Evolutionary conservation across 2,888 invertebrate genomes (phyloP), one percentile per base, ranked within the genome.

Genomic region (Drosophila fulvimacula): DNA sequence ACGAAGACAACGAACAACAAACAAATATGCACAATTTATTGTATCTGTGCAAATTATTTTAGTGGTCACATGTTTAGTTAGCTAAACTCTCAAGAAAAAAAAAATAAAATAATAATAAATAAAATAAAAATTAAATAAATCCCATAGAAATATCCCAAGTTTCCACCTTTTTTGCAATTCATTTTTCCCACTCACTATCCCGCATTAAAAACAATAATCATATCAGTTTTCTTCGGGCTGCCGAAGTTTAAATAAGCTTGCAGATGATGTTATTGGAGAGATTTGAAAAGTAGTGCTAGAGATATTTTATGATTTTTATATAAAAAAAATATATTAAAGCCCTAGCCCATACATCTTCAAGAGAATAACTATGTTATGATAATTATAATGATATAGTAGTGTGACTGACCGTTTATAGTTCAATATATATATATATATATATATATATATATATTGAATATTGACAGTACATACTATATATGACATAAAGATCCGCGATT

Each of bases 41-140:
- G 41, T 49, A 48, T 46, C 48, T 62, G 64, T 55, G 58, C 39
- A 59, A 67, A 70, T 63, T 60, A 69, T 21, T 72, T 60, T 61
- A 83, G 82, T 82, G 82, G 82, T 82, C 84, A 80, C 82, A 80
- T 84, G 82, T 82, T 82, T 82, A 84, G 84, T 86, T 78, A 81
- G 75, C 73, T 79, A 81, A 82, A 76, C 76, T 76, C 66, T 75
- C 73, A 76, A 69, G 63, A 66, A 53, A 36, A 51, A 32, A 41
- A 61, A 13, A 5, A 55, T 32, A 42, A 51, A 61, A 38, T 36
- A 73, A 39, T 34, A 44, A 44, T 21, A 13, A 38, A 58, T 46
- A 36, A 56, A 24, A 53, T 30, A 32, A 5, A 17, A n/a, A 27
- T 11, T 48, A 6, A 34, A 34, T 21, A 36, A 76, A 61, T 17